phyloP scores from a whole-genome alignment of 2,888 invertebrate species.

The Rutpela maculata region DNA sequence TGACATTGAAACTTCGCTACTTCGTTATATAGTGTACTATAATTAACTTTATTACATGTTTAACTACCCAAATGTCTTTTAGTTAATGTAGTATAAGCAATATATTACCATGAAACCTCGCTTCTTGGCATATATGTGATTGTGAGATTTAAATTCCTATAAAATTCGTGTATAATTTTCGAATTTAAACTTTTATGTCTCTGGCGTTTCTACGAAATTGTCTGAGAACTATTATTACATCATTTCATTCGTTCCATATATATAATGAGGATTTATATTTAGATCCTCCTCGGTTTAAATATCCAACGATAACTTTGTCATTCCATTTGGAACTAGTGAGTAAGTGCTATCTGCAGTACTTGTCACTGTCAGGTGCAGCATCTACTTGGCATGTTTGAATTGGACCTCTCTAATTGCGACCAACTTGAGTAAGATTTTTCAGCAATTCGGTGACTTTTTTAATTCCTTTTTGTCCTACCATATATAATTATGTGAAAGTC shows the following conservation, averaged over 20 bases:
- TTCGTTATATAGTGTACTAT: no score
- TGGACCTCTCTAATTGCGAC: conserved; percentile 13
- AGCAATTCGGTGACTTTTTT: background rate
- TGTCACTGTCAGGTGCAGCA: conserved; percentile 20
- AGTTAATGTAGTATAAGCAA: no score
- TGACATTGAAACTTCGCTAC: no score
- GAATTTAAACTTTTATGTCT: background rate
- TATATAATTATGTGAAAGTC: background rate
- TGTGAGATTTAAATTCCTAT: background rate
- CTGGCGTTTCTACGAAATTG: background rate
- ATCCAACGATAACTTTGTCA: background rate
- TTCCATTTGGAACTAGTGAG: conserved; percentile 8
- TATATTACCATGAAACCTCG: no score
- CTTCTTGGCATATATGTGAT: no score
- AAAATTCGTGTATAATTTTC: background rate
- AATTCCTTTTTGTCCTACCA: background rate
- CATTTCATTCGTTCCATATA: background rate
- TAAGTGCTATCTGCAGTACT: conserved; percentile 18
- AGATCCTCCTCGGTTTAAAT: background rate
- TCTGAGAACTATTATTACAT: background rate
- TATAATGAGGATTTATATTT: conserved; percentile 3
- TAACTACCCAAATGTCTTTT: no score
- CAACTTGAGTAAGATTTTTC: conserved; percentile 3
- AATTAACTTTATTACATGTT: no score
- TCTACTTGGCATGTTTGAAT: conserved; percentile 20